A percentile compares a stretch with the other conserved stretches of the same genome.
phyloP scores from a whole-genome alignment of 2,888 invertebrate genomes.

The Trachelus iudaicus region DNA sequence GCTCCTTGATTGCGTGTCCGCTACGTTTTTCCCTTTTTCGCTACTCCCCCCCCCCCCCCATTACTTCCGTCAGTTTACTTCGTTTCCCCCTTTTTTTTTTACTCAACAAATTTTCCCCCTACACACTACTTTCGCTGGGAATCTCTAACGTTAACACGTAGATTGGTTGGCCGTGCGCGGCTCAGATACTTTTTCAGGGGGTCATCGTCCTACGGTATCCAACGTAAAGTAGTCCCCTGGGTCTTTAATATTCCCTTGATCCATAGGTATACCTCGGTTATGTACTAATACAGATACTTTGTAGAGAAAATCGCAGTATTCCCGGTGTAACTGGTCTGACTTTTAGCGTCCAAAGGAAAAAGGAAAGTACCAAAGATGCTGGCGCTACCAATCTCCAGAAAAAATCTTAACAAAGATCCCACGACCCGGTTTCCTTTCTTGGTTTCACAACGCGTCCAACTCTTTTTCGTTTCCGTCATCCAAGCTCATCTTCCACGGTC shows the following conservation, averaged over 20 bases:
- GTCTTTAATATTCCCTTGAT: not conserved
- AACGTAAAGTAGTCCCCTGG: not conserved
- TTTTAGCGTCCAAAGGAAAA: not conserved
- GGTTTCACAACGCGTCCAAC: not conserved
- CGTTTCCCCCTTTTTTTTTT: not conserved
- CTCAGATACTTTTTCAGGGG: not conserved
- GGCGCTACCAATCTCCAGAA: not conserved
- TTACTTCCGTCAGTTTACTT: not conserved
- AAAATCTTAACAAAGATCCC: not conserved
- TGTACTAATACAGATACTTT: not conserved
- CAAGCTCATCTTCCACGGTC: constrained; percentile 5
- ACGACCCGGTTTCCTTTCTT: not conserved
- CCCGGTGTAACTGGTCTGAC: not conserved
- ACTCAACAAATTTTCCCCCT: not conserved
- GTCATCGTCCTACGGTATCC: not conserved
- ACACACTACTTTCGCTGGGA: not conserved
- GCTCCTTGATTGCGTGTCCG: not conserved
- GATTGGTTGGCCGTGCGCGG: not conserved
- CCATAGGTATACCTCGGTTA: not conserved
- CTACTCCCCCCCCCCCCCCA: no score
- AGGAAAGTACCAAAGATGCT: not conserved
- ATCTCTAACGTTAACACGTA: no score
- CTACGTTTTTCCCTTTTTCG: not conserved
- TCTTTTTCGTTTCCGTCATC: not conserved
- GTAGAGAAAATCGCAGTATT: not conserved